Percentiles rank a stretch among this genome's conserved stretches.
These are phyloP conservation scores for Mormyrus lacerda DNA, from an alignment of 2,113 vertebrate species.

Conservation along the genomic window DNA sequence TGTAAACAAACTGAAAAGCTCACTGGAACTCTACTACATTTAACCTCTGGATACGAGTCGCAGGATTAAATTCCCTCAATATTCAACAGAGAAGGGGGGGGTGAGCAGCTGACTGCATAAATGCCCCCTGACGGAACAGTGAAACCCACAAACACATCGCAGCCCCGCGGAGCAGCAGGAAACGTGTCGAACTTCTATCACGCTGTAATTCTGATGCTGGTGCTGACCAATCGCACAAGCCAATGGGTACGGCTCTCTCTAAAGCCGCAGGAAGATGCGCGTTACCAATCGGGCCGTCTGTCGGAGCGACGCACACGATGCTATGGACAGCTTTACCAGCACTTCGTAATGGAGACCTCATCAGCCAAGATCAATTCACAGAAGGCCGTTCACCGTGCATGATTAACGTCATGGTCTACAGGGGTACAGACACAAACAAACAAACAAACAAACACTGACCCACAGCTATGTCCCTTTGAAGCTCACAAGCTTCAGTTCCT, in stretches of 20 bases:
- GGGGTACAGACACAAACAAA: background rate
- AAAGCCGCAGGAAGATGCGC: background rate
- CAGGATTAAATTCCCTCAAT: background rate
- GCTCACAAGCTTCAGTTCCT: background rate
- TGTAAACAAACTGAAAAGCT: background rate
- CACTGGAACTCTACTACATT: background rate
- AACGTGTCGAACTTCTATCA: background rate
- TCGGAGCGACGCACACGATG: background rate
- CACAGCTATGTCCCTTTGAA: background rate
- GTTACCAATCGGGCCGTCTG: background rate
- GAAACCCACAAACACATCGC: background rate
- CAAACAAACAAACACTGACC: background rate
- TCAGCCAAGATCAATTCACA: background rate
- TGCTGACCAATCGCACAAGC: background rate
- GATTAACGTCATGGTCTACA: background rate
- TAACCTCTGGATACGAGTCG: background rate
- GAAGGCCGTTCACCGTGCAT: background rate
- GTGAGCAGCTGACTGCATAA: background rate
- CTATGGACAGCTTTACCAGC: background rate
- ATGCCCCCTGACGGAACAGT: background rate
- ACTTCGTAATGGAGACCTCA: background rate
- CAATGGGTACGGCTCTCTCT: background rate
- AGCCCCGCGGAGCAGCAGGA: background rate
- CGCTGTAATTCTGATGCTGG: background rate
- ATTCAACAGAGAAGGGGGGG: background rate